phyloP scores from a whole-genome alignment of 1,140 invertebrate species.

The Limonius californicus region DNA sequence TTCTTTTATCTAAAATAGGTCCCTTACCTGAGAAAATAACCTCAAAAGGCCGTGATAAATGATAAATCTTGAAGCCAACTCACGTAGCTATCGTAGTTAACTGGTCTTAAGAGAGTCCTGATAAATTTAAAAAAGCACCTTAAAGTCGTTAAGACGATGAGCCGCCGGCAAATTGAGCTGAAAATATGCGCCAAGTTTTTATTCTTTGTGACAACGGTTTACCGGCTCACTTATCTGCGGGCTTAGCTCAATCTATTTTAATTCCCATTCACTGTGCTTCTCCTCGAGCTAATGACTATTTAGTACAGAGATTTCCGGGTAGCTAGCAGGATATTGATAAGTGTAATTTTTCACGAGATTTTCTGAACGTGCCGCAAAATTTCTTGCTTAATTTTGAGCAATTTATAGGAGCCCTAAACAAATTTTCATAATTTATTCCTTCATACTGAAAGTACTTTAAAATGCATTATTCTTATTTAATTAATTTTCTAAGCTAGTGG shows the following conservation, averaged over 20 bases:
- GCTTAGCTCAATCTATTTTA: slow-evolving; percentile 27
- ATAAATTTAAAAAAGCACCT: slow-evolving; percentile 45
- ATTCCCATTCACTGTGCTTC: slow-evolving; percentile 18
- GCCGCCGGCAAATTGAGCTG: slow-evolving; percentile 42
- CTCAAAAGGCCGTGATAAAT: slow-evolving; percentile 22
- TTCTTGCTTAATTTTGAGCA: not conserved
- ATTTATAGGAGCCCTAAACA: no score
- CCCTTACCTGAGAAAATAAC: slow-evolving; percentile 10
- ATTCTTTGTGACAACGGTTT: slow-evolving; percentile 35
- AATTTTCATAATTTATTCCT: no score
- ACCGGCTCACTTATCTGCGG: slow-evolving; percentile 24
- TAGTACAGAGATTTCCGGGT: slow-evolving; percentile 12
- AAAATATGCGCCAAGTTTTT: slow-evolving; percentile 42
- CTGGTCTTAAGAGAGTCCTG: slow-evolving; percentile 36
- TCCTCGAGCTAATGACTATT: slow-evolving; percentile 16
- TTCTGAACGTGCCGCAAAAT: not conserved
- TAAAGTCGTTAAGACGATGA: slow-evolving; percentile 43
- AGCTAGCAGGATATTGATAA: slow-evolving; percentile 1
- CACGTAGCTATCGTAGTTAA: slow-evolving; percentile 36
- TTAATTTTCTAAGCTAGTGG: no score
- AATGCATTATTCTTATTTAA: no score
- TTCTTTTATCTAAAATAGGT: slow-evolving; percentile 28
- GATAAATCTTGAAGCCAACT: slow-evolving; percentile 25
- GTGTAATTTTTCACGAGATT: slow-evolving; percentile 7
- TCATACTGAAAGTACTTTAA: no score